These are phyloP conservation scores for Neoascia interrupta DNA, from an alignment of 2,888 invertebrate species.

Conservation along the genomic window DNA sequence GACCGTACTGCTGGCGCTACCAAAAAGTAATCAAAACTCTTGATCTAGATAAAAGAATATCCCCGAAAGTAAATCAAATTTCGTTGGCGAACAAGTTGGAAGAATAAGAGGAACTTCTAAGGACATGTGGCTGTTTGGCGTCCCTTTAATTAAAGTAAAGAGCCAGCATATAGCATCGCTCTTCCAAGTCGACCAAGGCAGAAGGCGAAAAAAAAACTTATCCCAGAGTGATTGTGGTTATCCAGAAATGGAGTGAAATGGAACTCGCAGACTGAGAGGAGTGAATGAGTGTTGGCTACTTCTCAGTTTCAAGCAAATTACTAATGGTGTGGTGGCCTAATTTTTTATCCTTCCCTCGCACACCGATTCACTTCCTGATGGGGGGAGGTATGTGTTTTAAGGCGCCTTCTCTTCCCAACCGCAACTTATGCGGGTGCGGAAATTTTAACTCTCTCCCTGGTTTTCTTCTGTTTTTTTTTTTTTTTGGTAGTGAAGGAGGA, in stretches of 20 bases:
- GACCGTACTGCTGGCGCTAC: neutral
- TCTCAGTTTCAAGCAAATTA: slow-evolving; percentile 66
- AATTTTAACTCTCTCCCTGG: neutral
- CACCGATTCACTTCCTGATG: slow-evolving; percentile 22
- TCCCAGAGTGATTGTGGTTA: slow-evolving; percentile 63
- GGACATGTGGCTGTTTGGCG: slow-evolving; percentile 46
- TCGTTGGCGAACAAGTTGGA: neutral
- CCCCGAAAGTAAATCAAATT: slow-evolving; percentile 63
- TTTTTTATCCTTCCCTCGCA: slow-evolving; percentile 29
- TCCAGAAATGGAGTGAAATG: slow-evolving; percentile 61
- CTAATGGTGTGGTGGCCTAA: slow-evolving; percentile 69
- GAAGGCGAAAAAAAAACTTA: slow-evolving; percentile 10
- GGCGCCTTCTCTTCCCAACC: too few species aligned
- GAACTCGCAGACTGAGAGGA: slow-evolving; percentile 33
- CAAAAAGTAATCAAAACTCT: slow-evolving; percentile 60
- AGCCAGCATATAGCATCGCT: neutral
- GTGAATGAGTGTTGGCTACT: slow-evolving; percentile 54
- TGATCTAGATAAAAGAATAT: slow-evolving; percentile 49
- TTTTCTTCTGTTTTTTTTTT: neutral
- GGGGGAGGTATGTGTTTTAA: too few species aligned
- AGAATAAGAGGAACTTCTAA: slow-evolving; percentile 6
- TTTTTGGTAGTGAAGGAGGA: slow-evolving; percentile 34
- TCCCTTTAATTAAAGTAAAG: slow-evolving; percentile 65
- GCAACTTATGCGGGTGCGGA: too few species aligned
- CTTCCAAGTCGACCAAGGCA: neutral